Percentiles rank a stretch among this genome's conserved stretches.
Conservation (phyloP, 2,113 vertebrate species). For the Loxodonta africana region DNA sequence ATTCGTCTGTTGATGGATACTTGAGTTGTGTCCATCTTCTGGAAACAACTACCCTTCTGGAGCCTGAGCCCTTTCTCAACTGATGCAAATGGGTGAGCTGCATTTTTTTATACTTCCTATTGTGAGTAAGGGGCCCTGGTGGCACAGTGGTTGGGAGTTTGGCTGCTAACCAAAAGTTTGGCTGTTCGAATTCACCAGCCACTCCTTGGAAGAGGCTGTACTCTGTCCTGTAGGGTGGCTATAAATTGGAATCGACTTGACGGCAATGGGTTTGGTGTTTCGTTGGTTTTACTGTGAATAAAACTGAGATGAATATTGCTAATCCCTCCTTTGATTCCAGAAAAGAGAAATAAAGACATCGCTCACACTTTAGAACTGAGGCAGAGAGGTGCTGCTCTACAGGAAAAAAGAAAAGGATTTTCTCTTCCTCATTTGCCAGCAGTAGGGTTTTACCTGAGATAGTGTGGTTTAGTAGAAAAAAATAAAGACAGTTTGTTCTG, state of each 20-base stretch:
- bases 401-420: not conserved
- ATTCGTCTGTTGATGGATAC: not conserved
- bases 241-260: too few relatives aligned
- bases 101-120: not conserved
- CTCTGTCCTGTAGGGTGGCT: too few relatives aligned
- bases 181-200: too few relatives aligned
- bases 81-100: accelerated
- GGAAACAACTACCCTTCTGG: not conserved
- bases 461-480: not conserved
- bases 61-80: not conserved
- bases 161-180: too few relatives aligned
- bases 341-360: not conserved
- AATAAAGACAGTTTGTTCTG: not conserved
- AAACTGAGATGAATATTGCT: not conserved
- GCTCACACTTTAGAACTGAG: not conserved
- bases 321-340: not conserved
- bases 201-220: too few relatives aligned
- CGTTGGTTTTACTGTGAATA: not conserved
- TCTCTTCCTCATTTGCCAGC: not conserved
- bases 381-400: not conserved
- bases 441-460: not conserved
- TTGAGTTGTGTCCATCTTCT: not conserved
- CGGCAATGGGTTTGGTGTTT: too few relatives aligned
- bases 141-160: too few relatives aligned
- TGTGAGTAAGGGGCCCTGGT: not conserved